Conservation (phyloP, 1,140 invertebrate genomes). For the Calosoma granatense region DNA sequence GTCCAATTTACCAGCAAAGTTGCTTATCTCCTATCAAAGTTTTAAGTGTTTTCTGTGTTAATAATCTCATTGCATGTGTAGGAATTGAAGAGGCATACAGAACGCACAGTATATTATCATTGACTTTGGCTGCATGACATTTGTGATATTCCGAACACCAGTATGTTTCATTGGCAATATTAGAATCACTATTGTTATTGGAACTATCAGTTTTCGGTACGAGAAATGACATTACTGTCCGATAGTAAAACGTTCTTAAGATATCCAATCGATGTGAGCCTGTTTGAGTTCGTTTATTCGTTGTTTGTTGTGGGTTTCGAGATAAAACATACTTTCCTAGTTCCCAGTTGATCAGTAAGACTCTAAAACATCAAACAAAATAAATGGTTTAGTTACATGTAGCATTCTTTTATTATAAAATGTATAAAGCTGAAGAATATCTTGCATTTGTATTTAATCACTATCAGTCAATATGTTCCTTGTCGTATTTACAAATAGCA, state of each 20-base stretch:
- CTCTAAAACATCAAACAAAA: conserved; percentile 50
- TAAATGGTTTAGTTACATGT: too few species aligned
- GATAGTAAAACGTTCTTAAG: conserved; percentile 60
- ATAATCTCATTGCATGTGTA: conserved; percentile 50
- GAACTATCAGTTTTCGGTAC: conserved; percentile 16
- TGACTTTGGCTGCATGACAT: conserved; percentile 56
- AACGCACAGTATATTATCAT: conserved; percentile 53
- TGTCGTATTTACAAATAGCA: too few species aligned
- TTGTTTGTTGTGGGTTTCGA: conserved; percentile 45
- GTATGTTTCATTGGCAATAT: conserved; percentile 55
- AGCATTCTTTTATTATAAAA: too few species aligned
- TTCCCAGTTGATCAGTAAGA: conserved; percentile 56
- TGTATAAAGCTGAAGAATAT: too few species aligned
- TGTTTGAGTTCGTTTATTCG: conserved; percentile 37
- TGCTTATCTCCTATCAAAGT: conserved; percentile 41
- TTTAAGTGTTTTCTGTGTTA: conserved; percentile 42
- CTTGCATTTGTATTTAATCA: too few species aligned
- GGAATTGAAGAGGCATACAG: conserved; percentile 56
- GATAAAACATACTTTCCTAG: conserved; percentile 55
- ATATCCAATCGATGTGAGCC: conserved; percentile 55
- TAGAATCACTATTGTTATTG: conserved; percentile 23
- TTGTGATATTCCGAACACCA: conserved; percentile 78
- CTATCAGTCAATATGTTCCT: too few species aligned
- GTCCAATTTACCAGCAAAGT: conserved; percentile 39
- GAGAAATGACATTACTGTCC: conserved; percentile 41